Base-by-base conservation (phyloP, 1,140 invertebrate genomes). In the Bombus pyrosoma region DNA sequence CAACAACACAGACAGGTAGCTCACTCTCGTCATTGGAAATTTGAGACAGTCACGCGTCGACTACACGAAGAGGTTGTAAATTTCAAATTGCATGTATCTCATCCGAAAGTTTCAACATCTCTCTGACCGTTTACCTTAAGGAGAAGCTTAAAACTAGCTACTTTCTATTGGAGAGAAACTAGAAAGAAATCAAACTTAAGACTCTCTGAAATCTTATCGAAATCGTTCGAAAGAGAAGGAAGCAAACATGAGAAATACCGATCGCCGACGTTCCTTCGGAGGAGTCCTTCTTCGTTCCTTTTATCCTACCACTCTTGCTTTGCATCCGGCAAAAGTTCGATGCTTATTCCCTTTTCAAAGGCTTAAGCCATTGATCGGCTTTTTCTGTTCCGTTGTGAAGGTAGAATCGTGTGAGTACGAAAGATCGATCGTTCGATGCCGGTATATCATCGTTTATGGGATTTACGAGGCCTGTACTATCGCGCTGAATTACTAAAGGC, bases 371-470 rank as follows among this genome's bases (percentile, higher is more conserved):
- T 86, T 86, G 84, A 89, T 89, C 85, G 84, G 80, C 76, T 89
- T 89, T 89, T 80, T 78, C 64, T 82, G 62, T 86, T 66, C 77
- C 18, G 39, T 32, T 43, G n/a, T 32, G n/a, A 69, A 78, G 34
- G 43, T 71, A 62, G 28, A 73, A 41, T 41, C 41, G 62, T 71
- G 64, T n/a, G 68, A 53, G 78, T 78, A 82, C 74, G 62, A 81
- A 43, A 75, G 64, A 79, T 41, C 71, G 77, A 64, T 59, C 73
- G 80, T 59, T 69, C 71, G 72, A 74, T 69, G 73, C 71, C 82
- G 13, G 68, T 93, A 88, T 88, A 92, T 92, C 91, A 92, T 86
- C 83, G 88, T 90, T 90, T 89, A 86, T 86, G 69, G 82, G 85
- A 91, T 93, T 92, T 92, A 89, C 81, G 85, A 87, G 81, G 59